Conservation (phyloP, 1,140 invertebrate species). For the Grapholita molesta region DNA sequence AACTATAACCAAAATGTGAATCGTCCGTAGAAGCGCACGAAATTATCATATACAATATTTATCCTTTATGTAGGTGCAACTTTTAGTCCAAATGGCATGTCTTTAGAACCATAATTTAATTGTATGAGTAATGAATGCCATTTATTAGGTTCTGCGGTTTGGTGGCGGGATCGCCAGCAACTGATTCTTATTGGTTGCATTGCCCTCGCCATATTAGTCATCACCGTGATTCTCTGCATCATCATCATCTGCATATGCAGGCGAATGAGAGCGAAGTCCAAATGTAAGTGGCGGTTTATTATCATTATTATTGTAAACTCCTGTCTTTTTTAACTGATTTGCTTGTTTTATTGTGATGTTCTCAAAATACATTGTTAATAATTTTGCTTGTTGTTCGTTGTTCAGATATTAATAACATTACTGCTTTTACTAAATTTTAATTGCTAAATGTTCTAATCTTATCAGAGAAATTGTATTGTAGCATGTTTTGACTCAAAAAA, state of each 20-base stretch:
- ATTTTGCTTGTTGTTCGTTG: not conserved
- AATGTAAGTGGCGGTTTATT: slow-evolving; percentile 85
- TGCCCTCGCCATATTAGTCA: slow-evolving; percentile 85
- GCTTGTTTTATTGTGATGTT: slow-evolving; percentile 14
- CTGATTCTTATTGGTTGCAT: slow-evolving; percentile 87
- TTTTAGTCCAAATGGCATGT: not conserved
- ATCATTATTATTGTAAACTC: slow-evolving; percentile 22
- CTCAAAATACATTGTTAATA: not conserved
- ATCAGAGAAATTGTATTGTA: not conserved
- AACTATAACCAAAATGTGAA: not conserved
- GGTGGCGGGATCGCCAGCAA: slow-evolving; percentile 89
- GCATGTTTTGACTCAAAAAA: not conserved
- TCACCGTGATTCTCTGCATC: slow-evolving; percentile 89
- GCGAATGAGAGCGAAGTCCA: slow-evolving; percentile 87
- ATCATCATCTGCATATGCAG: slow-evolving; percentile 90
- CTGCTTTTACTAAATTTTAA: not conserved
- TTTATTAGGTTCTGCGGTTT: slow-evolving; percentile 81
- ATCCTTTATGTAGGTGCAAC: not conserved
- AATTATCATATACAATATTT: too few species aligned
- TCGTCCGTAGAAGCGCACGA: not conserved
- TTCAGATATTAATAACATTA: not conserved
- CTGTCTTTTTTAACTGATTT: slow-evolving; percentile 28
- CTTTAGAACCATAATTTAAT: not conserved
- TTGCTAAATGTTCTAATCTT: not conserved
- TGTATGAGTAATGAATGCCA: not conserved